Base-by-base conservation (phyloP, 2,797 vertebrate species). In the Anniella stebbinsi region DNA sequence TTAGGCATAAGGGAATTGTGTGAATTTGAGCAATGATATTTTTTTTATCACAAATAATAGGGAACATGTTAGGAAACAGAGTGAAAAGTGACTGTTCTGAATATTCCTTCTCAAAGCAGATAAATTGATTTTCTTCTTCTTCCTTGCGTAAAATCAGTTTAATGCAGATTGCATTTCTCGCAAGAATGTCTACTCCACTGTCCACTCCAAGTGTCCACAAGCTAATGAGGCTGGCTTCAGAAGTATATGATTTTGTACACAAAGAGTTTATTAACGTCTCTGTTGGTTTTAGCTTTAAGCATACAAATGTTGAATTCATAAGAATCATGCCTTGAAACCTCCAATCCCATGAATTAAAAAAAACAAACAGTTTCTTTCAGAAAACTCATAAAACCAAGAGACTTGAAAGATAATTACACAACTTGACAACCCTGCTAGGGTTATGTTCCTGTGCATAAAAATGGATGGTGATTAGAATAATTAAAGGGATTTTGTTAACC, bases 21-120 rank as follows among this genome's bases (percentile, higher is more conserved):
- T 48, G 82, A 57, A 25, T 5, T 87, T 28, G n/a, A 28, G 3
- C 87, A 91, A 72, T 4, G 13, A n/a, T n/a, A n/a, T n/a, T n/a
- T n/a, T n/a, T 69, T n/a, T 77, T 63, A 88, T 88, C 92, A 66
- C 21, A 89, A 60, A 48, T 23, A 63, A 89, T 84, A 18, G 11
- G 51, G 10, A 1, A 51, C 30, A 23, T 3, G 30, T 36, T 21
- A 8, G 86, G 48, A 91, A 92, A 54, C 4, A 75, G 66, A 72
- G 10, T 51, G 36, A 67, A 91, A 93, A 63, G 60, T 25, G 60
- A 89, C 48, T 33, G 28, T 72, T 67, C 13, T 9, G 6, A 36
- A 1, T 7, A 36, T 86, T 87, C 3, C 1, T 48, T 67, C 23
- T 51, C 36, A 73, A 73, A 84, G 48, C 12, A 9, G 17, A 51